phyloP scores from a whole-genome alignment of 1,140 invertebrate genomes.

The Drosophila ogumai region DNA sequence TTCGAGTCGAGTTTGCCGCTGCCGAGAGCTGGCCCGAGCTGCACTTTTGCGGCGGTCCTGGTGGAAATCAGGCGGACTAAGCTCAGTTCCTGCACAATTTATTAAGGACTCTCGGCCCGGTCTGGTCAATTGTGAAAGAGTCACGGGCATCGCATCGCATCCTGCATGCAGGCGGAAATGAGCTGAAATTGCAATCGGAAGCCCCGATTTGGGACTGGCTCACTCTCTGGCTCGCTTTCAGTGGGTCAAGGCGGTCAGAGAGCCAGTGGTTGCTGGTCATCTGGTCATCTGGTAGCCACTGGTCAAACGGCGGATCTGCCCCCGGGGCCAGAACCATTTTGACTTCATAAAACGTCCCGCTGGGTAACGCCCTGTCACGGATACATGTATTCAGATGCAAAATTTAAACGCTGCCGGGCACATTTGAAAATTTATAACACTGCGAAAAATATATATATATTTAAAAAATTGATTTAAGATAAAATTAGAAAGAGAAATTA shows the following conservation, averaged over 20 bases:
- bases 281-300: conserved; percentile 7
- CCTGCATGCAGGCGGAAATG: conserved; percentile 64
- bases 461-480: rapidly evolving
- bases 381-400: conserved; percentile 41
- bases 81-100: conserved; percentile 56
- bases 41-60: conserved; percentile 49
- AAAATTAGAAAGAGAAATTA: too few relatives aligned
- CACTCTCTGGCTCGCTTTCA: conserved; percentile 10
- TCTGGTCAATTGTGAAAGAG: conserved; percentile 53
- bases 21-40: conserved; percentile 2
- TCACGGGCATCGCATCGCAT: conserved; percentile 44
- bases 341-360: conserved; percentile 38
- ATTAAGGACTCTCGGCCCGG: conserved; percentile 50
- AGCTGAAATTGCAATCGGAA: conserved; percentile 70
- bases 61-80: conserved; percentile 73
- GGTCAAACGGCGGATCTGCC: conserved; percentile 22
- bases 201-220: conserved; percentile 1
- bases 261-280: conserved; percentile 6
- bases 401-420: conserved; percentile 1
- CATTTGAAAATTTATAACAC: conserved; percentile 8
- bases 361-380: conserved; percentile 40
- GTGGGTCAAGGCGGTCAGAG: conserved; percentile 46
- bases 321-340: conserved; percentile 13
- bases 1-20: conserved; percentile 1
- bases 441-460: background rate